Conservation (phyloP, 2,888 invertebrate species). For the Bhutanitis thaidina region DNA sequence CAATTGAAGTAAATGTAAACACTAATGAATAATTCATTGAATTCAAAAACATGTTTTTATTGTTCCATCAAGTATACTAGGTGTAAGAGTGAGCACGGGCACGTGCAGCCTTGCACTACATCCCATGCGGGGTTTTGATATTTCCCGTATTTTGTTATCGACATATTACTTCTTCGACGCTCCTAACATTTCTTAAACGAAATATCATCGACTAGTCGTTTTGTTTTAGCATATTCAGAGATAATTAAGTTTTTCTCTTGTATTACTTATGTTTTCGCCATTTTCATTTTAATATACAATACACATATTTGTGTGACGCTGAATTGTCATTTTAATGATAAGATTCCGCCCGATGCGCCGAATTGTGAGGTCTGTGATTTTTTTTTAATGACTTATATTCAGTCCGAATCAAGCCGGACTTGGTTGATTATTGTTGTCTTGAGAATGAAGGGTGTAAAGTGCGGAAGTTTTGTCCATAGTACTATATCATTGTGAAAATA, state of each 20-base stretch:
- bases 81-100: too few species aligned
- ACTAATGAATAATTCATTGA: too few species aligned
- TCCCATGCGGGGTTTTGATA: too few species aligned
- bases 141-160: too few species aligned
- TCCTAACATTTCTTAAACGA: too few species aligned
- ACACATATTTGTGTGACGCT: neutral
- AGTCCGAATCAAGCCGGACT: constrained; percentile 11
- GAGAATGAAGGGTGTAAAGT: neutral
- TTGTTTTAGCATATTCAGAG: constrained; percentile 10
- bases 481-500: constrained; percentile 53
- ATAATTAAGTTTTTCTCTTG: constrained; percentile 10
- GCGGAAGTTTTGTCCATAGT: constrained; percentile 22
- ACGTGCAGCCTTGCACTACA: too few species aligned
- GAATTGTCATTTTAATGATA: neutral
- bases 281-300: neutral
- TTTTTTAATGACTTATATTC: constrained; percentile 29
- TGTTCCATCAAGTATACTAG: too few species aligned
- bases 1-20: too few species aligned
- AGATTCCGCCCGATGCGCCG: constrained; percentile 6
- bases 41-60: too few species aligned
- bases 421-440: neutral
- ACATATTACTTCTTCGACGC: too few species aligned
- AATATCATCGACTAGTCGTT: constrained; percentile 14
- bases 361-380: constrained; percentile 21
- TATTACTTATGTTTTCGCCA: neutral